phyloP scores from a whole-genome alignment of 1,140 invertebrate genomes.

The Drosophila parvula region DNA sequence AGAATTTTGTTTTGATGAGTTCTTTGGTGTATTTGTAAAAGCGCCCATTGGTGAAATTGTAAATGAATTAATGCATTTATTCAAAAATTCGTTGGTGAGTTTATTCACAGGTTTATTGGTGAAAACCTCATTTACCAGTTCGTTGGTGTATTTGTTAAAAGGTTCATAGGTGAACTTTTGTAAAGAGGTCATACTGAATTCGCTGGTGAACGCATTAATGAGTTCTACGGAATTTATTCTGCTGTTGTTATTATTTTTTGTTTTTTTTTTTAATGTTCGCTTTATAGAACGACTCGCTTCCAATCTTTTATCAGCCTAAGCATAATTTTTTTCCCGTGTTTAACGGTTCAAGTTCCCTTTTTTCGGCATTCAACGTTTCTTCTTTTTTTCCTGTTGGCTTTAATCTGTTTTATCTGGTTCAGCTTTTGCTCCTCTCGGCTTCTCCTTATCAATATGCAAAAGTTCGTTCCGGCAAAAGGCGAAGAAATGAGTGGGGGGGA shows the following conservation, averaged over 20 bases:
- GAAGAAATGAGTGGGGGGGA: conserved; percentile 4
- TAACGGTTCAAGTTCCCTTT: not conserved
- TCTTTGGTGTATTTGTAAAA: no score
- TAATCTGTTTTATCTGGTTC: conserved; percentile 68
- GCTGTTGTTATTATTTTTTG: no score
- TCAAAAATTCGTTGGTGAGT: not conserved
- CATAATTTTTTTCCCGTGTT: not conserved
- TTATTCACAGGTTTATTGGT: not conserved
- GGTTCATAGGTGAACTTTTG: no score
- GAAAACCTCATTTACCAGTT: not conserved
- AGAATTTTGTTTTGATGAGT: no score
- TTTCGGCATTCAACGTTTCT: conserved; percentile 17
- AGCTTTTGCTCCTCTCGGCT: conserved; percentile 37
- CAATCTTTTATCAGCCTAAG: not conserved
- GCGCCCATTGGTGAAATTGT: no score
- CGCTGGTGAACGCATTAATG: not conserved
- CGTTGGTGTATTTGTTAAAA: not conserved
- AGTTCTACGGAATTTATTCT: not conserved
- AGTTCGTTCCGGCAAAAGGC: conserved; percentile 32
- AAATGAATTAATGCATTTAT: not conserved
- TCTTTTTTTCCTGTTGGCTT: conserved; percentile 20
- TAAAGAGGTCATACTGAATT: no score
- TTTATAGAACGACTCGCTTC: not conserved
- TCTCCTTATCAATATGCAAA: conserved; percentile 77
- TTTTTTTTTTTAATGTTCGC: not conserved